Evolutionary conservation across 2,797 vertebrate species (phyloP).

Genomic region (Poecilia velifera): DNA sequence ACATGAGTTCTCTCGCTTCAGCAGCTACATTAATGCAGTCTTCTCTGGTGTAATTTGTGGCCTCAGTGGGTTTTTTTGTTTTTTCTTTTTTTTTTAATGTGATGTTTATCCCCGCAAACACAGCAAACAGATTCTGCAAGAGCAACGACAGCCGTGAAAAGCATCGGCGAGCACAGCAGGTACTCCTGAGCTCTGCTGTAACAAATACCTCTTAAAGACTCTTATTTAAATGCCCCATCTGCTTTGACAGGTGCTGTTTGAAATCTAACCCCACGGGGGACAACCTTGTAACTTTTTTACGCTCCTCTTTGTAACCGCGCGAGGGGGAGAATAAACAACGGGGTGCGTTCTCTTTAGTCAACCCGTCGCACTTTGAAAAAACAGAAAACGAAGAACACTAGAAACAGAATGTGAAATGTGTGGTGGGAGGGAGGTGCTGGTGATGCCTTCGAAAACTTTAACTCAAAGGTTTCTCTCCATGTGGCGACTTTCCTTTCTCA

Average conservation of each 20-base stretch:
- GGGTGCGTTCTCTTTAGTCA: conserved; percentile 75
- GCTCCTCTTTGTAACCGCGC: conserved; percentile 76
- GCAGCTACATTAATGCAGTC: conserved; percentile 77
- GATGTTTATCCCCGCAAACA: conserved; percentile 79
- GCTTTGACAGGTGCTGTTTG: conserved; percentile 87
- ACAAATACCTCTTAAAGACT: conserved; percentile 84
- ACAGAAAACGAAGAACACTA: conserved; percentile 55
- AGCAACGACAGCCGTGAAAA: conserved; percentile 79
- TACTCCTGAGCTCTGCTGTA: conserved; percentile 74
- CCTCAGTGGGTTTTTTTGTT: conserved; percentile 69
- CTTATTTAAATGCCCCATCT: conserved; percentile 86
- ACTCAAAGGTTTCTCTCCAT: conserved; percentile 72
- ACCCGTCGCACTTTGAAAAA: conserved; percentile 71
- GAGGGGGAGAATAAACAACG: conserved; percentile 67
- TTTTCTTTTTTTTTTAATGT: conserved; percentile 58
- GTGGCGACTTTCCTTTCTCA: conserved; percentile 50
- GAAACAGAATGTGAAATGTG: conserved; percentile 43
- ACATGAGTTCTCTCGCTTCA: conserved; percentile 54
- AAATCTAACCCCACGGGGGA: conserved; percentile 84
- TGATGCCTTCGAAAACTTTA: conserved; percentile 73
- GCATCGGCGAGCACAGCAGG: conserved; percentile 84
- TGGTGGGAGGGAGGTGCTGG: conserved; percentile 28
- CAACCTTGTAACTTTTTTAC: conserved; percentile 82
- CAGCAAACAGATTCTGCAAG: conserved; percentile 78
- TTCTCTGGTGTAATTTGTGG: conserved; percentile 76